Evolutionary conservation across 2,797 vertebrate species (phyloP).

Genomic region (Crax fasciolata): DNA sequence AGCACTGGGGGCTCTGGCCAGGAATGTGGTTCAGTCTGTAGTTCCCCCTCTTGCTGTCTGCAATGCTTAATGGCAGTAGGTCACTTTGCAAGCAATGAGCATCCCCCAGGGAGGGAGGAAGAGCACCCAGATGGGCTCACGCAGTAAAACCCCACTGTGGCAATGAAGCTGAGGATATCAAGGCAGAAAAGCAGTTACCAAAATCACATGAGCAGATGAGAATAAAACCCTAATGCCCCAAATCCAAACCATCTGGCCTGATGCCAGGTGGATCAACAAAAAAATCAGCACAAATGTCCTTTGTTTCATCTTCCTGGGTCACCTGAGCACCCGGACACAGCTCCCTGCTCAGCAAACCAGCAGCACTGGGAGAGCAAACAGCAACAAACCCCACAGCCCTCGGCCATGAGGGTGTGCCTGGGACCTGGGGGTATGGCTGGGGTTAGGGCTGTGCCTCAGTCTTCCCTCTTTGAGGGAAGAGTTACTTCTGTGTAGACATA

Average conservation of each 20-base stretch:
- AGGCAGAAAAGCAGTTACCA: not conserved
- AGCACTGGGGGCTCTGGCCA: not conserved
- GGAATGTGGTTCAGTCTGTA: not conserved
- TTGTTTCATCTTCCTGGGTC: not conserved
- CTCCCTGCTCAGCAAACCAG: not conserved
- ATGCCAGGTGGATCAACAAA: not conserved
- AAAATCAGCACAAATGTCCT: rapidly evolving
- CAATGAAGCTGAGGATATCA: not conserved
- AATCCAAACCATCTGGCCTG: not conserved
- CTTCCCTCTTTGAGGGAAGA: not conserved
- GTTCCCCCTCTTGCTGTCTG: not conserved
- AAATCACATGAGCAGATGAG: not conserved
- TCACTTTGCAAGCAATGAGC: not conserved
- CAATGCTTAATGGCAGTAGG: not conserved
- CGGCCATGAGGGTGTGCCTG: rapidly evolving
- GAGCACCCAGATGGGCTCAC: rapidly evolving
- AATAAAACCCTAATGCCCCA: not conserved
- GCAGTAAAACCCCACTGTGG: not conserved
- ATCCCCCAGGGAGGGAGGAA: rapidly evolving
- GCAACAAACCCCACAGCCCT: not conserved
- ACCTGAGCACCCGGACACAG: not conserved
- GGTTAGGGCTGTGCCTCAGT: not conserved
- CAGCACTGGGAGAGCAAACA: not conserved
- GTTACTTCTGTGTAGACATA: not conserved
- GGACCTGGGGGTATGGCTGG: not conserved